These are phyloP conservation scores for Pediacus dermestoides DNA, from an alignment of 2,888 invertebrate genomes.

Conservation along the genomic window DNA sequence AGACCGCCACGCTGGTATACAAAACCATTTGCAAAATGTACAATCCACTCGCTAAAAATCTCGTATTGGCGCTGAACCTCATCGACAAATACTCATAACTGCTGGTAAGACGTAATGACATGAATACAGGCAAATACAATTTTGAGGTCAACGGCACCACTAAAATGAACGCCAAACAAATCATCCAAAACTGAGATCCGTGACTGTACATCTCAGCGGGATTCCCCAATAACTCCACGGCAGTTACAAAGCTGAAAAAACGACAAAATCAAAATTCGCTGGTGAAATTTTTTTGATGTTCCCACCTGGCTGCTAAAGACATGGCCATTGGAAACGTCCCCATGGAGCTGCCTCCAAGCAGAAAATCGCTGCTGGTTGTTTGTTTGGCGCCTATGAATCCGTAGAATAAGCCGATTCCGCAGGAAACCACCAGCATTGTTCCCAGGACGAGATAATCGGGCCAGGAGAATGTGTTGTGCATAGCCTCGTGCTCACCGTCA, in stretches of 20 bases:
- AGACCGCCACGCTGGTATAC: conserved; percentile 81
- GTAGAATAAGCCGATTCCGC: conserved; percentile 81
- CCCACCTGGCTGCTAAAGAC: conserved; percentile 78
- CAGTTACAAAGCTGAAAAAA: conserved; percentile 77
- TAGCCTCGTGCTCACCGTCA: conserved; percentile 27
- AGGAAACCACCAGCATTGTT: conserved; percentile 72
- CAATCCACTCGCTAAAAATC: conserved; percentile 62
- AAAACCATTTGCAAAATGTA: conserved; percentile 75
- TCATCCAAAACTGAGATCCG: conserved; percentile 85
- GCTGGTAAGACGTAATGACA: conserved; percentile 77
- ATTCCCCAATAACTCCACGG: conserved; percentile 85
- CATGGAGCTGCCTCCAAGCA: conserved; percentile 79
- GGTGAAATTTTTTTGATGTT: conserved; percentile 8
- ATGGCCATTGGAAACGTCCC: conserved; percentile 84
- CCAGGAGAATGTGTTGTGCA: conserved; percentile 55
- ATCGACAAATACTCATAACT: conserved; percentile 79
- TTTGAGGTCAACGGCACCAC: conserved; percentile 76
- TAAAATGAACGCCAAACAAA: conserved; percentile 72
- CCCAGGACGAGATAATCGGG: conserved; percentile 75
- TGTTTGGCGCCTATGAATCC: conserved; percentile 75
- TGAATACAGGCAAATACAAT: conserved; percentile 81
- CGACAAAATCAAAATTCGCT: too few relatives aligned
- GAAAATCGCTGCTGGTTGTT: conserved; percentile 72
- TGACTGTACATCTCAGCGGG: conserved; percentile 88
- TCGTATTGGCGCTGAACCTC: conserved; percentile 60